A percentile compares a stretch with the other conserved stretches of the same genome.
These are phyloP conservation scores for Strongylocentrotus purpuratus DNA, from an alignment of 35 echinoderm and acorn worm species.

Conservation along the genomic window DNA sequence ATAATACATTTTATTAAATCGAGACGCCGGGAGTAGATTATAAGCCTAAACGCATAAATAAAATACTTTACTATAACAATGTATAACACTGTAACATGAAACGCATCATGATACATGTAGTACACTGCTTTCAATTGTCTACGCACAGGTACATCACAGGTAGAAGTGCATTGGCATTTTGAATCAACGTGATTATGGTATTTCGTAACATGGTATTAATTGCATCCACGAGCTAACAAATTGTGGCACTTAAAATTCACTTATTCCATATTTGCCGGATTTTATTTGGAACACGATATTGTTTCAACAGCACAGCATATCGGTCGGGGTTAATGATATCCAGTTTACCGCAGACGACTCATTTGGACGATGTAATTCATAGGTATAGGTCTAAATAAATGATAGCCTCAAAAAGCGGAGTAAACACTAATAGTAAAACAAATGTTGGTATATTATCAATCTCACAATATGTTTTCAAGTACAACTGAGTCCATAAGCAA, in stretches of 20 bases:
- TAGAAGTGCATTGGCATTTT: background rate
- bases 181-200: background rate
- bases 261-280: background rate
- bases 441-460: background rate
- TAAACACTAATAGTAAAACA: background rate
- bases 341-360: background rate
- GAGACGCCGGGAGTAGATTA: background rate
- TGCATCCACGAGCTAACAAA: constrained; percentile 8
- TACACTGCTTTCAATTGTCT: background rate
- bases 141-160: background rate
- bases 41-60: background rate
- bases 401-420: background rate
- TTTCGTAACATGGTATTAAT: background rate
- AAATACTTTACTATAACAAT: background rate
- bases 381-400: background rate
- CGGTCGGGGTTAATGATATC: background rate
- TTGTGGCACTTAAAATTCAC: constrained; percentile 11
- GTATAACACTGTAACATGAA: background rate
- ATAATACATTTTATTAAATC: too few relatives aligned
- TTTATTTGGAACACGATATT: constrained; percentile 19
- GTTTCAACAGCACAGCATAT: background rate
- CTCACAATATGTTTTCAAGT: background rate
- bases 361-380: background rate
- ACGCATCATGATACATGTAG: background rate
- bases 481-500: background rate